Percentiles rank a stretch among this genome's conserved stretches.
Conservation (phyloP, 2,888 invertebrate species). For the Alviniconcha strummeri region DNA sequence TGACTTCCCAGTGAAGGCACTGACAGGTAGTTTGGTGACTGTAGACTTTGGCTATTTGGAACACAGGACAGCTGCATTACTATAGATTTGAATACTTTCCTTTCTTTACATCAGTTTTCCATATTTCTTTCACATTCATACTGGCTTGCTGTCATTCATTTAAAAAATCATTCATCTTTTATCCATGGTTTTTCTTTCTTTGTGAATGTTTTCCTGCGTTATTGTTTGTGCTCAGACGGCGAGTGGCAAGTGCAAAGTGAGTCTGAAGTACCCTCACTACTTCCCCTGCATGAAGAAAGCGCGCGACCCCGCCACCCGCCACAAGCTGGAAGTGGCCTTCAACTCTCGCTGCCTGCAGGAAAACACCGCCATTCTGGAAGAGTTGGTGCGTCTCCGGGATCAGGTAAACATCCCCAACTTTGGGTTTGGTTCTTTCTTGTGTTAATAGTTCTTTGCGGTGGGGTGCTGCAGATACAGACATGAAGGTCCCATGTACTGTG, state of each 20-base stretch:
- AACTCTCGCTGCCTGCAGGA: constrained; percentile 74
- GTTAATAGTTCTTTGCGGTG: background rate
- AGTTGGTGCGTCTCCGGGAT: constrained; percentile 73
- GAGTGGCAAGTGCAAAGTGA: constrained; percentile 72
- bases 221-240: constrained; percentile 60
- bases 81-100: too few species aligned
- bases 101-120: too few species aligned
- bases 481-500: too few species aligned
- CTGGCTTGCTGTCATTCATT: too few species aligned
- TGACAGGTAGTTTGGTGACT: too few species aligned
- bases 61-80: too few species aligned
- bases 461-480: too few species aligned
- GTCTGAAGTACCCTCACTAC: constrained; percentile 76
- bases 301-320: constrained; percentile 72
- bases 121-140: too few species aligned
- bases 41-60: too few species aligned
- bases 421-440: background rate
- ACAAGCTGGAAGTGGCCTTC: constrained; percentile 72
- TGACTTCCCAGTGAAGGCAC: too few species aligned
- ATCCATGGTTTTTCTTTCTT: background rate
- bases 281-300: constrained; percentile 75
- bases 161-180: too few species aligned
- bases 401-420: constrained; percentile 59
- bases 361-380: constrained; percentile 75
- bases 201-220: background rate